Evolutionary conservation across 2,113 vertebrate species (phyloP), one percentile per base, ranked within the genome.

Genomic region (Coreoperca whiteheadi): DNA sequence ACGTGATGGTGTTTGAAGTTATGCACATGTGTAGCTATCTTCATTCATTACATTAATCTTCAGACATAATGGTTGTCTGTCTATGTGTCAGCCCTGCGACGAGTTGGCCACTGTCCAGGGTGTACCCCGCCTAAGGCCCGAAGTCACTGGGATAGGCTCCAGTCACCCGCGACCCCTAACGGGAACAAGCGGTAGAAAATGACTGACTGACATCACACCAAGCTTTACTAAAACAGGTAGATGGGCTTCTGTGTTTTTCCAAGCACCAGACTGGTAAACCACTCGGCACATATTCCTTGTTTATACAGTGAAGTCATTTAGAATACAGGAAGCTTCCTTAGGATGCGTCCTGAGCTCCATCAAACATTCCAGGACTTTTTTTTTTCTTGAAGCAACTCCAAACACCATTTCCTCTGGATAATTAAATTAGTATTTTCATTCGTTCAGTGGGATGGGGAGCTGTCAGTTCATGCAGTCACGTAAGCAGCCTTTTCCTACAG

Each of bases 351-450:
- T 18, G 4, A 64, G 39, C 48, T 37, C 18, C 61, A 21, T 77
- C 21, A 66, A 77, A 51, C 18, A 77, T 64, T 15, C 34, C 1
- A 6, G 71, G 34, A 46, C 25, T 50, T 18, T 63, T 21, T 18
- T 63, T 21, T 61, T 76, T 23, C 74, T 70, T 70, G 56, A 83
- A 57, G 51, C 23, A 72, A 37, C 72, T 68, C 46, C 34, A 65
- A 77, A 63, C 20, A 23, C 28, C 3, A 34, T 60, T 78, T 73
- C 46, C 61, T 67, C 61, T 57, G 59, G 25, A 59, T 53, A 48
- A 37, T 54, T 53, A 4, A 34, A 43, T 30, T 46, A 5, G 30
- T 30, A n/a, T 77, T 50, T 70, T 50, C 25, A 18, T 37, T 65
- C 1, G 0, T 66, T 72, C 30, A 41, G 2, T 59, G 12, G 23